Percentiles rank a stretch among this genome's conserved stretches.
These are phyloP conservation scores for Ornithoptera alexandrae DNA, from an alignment of 2,888 invertebrate species.

Conservation along the genomic window DNA sequence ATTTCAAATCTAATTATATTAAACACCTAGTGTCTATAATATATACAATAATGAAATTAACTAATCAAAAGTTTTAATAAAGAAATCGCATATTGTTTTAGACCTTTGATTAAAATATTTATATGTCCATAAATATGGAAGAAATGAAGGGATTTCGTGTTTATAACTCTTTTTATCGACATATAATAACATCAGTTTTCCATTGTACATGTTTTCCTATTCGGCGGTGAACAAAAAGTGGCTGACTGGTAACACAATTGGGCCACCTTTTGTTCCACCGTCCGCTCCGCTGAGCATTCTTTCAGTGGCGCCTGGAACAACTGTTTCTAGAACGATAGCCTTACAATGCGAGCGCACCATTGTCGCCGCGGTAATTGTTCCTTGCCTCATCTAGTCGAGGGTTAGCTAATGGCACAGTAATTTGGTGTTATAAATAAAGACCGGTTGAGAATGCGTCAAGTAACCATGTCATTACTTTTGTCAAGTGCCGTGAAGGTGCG, in stretches of 20 bases:
- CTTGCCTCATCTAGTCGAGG: constrained; percentile 57
- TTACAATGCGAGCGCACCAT: constrained; percentile 57
- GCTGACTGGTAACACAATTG: constrained; percentile 58
- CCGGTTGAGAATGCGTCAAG: constrained; percentile 31
- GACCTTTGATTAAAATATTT: not conserved
- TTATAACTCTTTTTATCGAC: constrained; percentile 13
- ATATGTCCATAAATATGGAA: not conserved
- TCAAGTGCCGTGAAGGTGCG: constrained; percentile 9
- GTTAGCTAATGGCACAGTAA: constrained; percentile 55
- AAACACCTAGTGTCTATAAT: too few species aligned
- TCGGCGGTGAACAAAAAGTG: constrained; percentile 53
- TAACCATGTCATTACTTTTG: constrained; percentile 26
- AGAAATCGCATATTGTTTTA: not conserved
- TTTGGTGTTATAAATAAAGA: constrained; percentile 44
- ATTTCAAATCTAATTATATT: too few species aligned
- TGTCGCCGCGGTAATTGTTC: constrained; percentile 62
- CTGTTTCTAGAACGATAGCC: constrained; percentile 62
- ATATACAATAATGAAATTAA: not conserved
- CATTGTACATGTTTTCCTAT: constrained; percentile 52
- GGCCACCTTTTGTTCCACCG: constrained; percentile 55
- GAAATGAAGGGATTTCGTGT: constrained; percentile 2
- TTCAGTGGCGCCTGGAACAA: constrained; percentile 54
- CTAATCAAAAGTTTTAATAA: not conserved
- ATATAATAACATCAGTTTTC: constrained; percentile 40
- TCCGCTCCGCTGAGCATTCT: constrained; percentile 49